Evolutionary conservation across 2,797 vertebrate genomes (phyloP).

Genomic region (Sibirionetta formosa): DNA sequence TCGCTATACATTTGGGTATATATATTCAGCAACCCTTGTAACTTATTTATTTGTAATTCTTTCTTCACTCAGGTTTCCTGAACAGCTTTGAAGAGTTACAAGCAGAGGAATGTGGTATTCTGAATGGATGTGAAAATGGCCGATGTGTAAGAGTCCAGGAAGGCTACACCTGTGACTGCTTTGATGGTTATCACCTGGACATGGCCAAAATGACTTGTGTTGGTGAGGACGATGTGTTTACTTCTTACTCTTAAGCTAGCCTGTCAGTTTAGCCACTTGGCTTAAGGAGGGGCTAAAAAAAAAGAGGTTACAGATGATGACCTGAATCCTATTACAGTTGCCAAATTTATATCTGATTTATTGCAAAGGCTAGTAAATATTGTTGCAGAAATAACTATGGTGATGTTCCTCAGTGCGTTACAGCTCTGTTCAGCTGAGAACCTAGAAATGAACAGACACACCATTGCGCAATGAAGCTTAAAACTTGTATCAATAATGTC

Average conservation of each 20-base stretch:
- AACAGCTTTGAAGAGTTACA: slow-evolving; percentile 92
- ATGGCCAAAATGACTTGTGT: slow-evolving; percentile 94
- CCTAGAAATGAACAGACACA: not conserved
- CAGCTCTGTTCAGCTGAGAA: not conserved
- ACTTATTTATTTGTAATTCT: not conserved
- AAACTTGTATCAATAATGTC: not conserved
- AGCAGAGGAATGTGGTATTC: slow-evolving; percentile 96
- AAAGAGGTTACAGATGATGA: not conserved
- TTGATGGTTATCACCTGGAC: slow-evolving; percentile 94
- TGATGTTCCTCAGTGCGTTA: not conserved
- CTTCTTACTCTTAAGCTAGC: not conserved
- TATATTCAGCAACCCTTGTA: not conserved
- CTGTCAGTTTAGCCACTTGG: not conserved
- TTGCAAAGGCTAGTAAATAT: not conserved
- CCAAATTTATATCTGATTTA: not conserved
- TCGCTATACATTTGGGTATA: not conserved
- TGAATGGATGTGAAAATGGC: slow-evolving; percentile 97
- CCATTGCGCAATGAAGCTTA: not conserved
- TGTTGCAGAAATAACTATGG: not conserved
- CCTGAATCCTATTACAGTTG: not conserved
- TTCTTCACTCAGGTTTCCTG: slow-evolving; percentile 80
- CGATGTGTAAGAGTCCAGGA: slow-evolving; percentile 95
- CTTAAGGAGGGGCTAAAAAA: not conserved
- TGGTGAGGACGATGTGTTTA: slow-evolving; percentile 82
- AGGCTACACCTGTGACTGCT: slow-evolving; percentile 97